phyloP scores from a whole-genome alignment of 1,140 invertebrate species.

The Heliconius melpomene region DNA sequence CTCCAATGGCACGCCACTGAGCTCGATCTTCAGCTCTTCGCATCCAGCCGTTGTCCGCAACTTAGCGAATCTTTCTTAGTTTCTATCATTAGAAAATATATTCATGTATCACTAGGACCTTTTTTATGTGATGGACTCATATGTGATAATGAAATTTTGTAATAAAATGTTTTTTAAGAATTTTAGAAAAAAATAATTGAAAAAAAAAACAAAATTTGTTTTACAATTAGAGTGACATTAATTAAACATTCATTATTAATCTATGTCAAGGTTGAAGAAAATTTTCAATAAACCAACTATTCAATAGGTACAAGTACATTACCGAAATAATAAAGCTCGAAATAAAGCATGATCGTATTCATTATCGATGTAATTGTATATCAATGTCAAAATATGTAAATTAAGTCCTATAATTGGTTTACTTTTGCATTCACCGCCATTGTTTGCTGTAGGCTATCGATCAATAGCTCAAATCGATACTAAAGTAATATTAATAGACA shows the following conservation, averaged over 20 bases:
- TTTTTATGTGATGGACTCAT: no score
- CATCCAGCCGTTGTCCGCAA: no score
- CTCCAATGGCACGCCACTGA: no score
- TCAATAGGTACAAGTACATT: slow-evolving; percentile 17
- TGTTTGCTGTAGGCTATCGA: slow-evolving; percentile 32
- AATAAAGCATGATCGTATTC: slow-evolving; percentile 21
- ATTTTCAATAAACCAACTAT: slow-evolving; percentile 9
- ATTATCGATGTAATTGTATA: slow-evolving; percentile 32
- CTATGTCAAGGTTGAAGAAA: slow-evolving; percentile 27
- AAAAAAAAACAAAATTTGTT: neutral
- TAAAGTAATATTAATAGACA: neutral
- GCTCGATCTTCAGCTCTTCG: no score
- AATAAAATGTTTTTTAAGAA: no score
- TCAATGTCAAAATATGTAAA: slow-evolving; percentile 40
- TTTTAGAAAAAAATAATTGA: no score
- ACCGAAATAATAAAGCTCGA: slow-evolving; percentile 25
- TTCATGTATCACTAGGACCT: no score
- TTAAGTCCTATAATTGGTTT: slow-evolving; percentile 43
- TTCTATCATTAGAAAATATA: no score
- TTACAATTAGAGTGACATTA: neutral
- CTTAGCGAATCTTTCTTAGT: no score
- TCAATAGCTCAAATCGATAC: slow-evolving; percentile 24
- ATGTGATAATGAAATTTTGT: no score
- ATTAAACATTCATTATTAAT: slow-evolving; percentile 2
- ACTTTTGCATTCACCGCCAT: slow-evolving; percentile 28